Base-by-base conservation (phyloP, 2,797 vertebrate species). In the Siniperca obscura region DNA sequence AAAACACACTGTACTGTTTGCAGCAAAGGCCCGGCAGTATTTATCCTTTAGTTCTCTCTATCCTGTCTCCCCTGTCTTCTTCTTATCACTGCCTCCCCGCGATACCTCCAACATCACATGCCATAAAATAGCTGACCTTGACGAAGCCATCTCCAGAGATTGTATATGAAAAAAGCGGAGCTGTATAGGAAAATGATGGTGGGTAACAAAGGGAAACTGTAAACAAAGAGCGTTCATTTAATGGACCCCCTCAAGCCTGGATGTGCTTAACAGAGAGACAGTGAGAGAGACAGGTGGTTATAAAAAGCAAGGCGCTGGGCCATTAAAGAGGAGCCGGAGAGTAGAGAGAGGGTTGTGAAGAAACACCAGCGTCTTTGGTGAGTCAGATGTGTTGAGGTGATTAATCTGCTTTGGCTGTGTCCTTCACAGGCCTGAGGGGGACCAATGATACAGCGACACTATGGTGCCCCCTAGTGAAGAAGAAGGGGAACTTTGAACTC, bases 371-470 rank as follows among this genome's bases (percentile, higher is more conserved):
- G 69, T 92, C 89, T 92, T 86, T 85, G 78, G 90, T 91, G 93
- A 95, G 85, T 94, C 91, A 92, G 91, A 92, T 92, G 91, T 92
- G 91, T 92, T 88, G 82, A 91, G 81, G 90, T 92, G 89, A 92
- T 93, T 91, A 85, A 89, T 93, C 79, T 90, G 93, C 83, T 87
- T 81, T 86, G 87, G 83, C 90, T 86, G 55, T 80, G 91, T 91
- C 88, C 88, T 91, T 93, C 91, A 86, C 65, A 73, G 82, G 83
- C 87, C 84, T 68, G 68, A 75, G 71, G 85, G 74, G 42, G 50
- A 36, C 22, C 19, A 2, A 25, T 1, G 4, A 48, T 62, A 66
- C 62, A 22, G 61, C 30, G 44, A 82, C 78, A 22, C 87, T 10
- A 84, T 61, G 70, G 55, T 90, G 86, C 86, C 90, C 87, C 87